Conservation (phyloP, 2,113 vertebrate genomes). For the Neomonachus schauinslandi region DNA sequence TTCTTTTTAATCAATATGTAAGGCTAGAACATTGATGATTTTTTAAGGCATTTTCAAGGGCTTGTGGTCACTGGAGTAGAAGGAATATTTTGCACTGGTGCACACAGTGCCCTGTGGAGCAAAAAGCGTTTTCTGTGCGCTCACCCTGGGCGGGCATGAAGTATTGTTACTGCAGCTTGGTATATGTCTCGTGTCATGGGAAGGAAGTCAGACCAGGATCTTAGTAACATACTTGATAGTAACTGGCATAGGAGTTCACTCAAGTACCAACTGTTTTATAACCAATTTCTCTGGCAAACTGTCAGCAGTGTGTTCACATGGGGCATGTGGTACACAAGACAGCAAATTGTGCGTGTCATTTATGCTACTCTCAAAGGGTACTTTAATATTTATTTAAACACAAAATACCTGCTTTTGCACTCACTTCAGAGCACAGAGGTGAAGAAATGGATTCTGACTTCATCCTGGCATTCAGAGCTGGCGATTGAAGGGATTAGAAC, state of each 20-base stretch:
- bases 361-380: neutral
- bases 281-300: neutral
- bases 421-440: neutral
- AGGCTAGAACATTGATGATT: neutral
- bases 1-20: constrained; percentile 5
- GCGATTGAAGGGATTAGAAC: constrained; percentile 49
- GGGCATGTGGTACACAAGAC: neutral
- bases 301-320: neutral
- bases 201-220: neutral
- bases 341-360: neutral
- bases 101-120: neutral
- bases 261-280: neutral
- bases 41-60: neutral
- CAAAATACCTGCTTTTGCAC: neutral
- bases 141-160: neutral
- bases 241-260: neutral
- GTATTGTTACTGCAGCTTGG: neutral
- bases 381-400: neutral
- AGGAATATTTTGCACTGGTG: neutral
- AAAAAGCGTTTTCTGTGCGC: neutral
- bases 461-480: neutral
- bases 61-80: neutral
- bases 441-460: constrained; percentile 73
- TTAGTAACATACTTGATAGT: neutral
- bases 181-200: neutral